Evolutionary conservation across 2,113 vertebrate genomes (phyloP).

Genomic region (Erpornis zantholeuca): DNA sequence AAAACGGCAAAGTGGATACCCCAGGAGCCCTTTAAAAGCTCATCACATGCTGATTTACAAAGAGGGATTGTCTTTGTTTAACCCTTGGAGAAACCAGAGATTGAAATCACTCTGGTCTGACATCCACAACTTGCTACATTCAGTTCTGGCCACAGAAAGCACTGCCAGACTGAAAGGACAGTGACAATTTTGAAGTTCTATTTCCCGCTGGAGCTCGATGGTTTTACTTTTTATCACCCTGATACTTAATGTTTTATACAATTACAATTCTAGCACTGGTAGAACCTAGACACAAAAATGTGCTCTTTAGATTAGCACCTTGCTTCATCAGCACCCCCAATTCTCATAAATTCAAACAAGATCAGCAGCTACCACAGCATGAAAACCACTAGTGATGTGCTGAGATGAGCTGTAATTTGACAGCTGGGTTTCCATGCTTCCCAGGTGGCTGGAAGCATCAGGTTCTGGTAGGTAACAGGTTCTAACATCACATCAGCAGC

Average conservation of each 20-base stretch:
- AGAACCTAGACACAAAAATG: not conserved
- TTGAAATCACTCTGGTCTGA: not conserved
- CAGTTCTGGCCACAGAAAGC: not conserved
- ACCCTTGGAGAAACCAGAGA: slow-evolving; percentile 1
- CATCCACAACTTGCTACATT: not conserved
- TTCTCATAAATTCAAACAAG: not conserved
- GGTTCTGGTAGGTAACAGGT: not conserved
- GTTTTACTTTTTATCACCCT: not conserved
- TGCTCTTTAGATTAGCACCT: not conserved
- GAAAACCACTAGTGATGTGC: not conserved
- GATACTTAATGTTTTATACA: not conserved
- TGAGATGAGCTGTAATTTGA: not conserved
- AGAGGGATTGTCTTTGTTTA: not conserved
- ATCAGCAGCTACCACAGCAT: not conserved
- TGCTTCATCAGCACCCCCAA: not conserved
- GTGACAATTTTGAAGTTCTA: not conserved
- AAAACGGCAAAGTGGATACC: not conserved
- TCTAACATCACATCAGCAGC: not conserved
- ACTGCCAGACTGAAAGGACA: not conserved
- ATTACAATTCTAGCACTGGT: not conserved
- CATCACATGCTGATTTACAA: not conserved
- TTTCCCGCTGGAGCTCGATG: not conserved
- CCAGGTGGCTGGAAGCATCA: not conserved
- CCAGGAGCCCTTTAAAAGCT: not conserved
- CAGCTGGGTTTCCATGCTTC: not conserved